Base-by-base conservation (phyloP, 2,888 invertebrate genomes). In the Pseudanteris insignis region DNA sequence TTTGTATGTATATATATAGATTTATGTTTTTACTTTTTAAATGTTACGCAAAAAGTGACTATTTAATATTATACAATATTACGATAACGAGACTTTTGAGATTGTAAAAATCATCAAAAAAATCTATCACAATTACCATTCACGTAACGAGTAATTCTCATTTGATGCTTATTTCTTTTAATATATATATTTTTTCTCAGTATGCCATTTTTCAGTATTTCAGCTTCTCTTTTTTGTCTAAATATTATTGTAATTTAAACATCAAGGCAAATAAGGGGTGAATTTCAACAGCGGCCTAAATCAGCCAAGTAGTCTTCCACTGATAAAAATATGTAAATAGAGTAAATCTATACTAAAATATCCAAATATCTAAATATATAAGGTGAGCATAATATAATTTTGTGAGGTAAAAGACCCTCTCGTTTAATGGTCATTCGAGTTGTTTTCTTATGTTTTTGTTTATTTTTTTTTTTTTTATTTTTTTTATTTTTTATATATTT, bases 21-120 rank as follows among this genome's bases (percentile, higher is more conserved):
- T 55, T 38, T 33, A 11, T 14, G 4, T 33, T 1, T 25, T 15
- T 37, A 21, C 7, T 21, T 18, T 18, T 18, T 6, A 3, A 18
- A 62, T 74, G 74, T 78, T 75, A 77, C 76, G 76, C 76, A 79
- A 76, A 80, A 78, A 78, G 77, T 78, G 78, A 77, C 76, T 80
- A 79, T 76, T 76, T 75, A 79, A 71, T 68, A 50, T 78, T 80
- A 81, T 80, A 80, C 75, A 60, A 81, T 79, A 73, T 79, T 79
- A 80, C 57, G 77, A 79, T 79, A 78, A 80, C 79, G 77, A 80
- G 81, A 81, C 77, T 79, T 81, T 81, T 84, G 84, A 83, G 85
- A 85, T 85, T 85, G 85, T 85, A 85, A 85, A 85, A 86, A 85
- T 85, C 83, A 85, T 85, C 85, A 84, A 86, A 86, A n/a, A 84